phyloP scores from a whole-genome alignment of 2,888 invertebrate species.

The Xestia sexstrigata region DNA sequence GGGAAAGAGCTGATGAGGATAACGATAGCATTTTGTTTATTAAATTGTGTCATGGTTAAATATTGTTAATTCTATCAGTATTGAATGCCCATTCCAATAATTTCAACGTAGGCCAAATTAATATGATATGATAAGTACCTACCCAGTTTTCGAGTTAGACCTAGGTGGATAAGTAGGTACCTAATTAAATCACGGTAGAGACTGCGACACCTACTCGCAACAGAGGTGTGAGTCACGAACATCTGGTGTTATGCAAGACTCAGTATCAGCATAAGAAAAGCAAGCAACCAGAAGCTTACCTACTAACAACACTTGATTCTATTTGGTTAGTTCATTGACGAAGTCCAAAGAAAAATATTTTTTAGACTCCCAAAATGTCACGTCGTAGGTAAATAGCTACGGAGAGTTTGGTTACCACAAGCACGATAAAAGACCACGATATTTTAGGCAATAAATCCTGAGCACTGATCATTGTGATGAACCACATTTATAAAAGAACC shows the following conservation, averaged over 20 bases:
- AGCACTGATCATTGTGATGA: slow-evolving; percentile 46
- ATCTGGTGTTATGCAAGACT: slow-evolving; percentile 80
- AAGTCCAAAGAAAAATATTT: slow-evolving; percentile 1
- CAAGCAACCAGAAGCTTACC: slow-evolving; percentile 34
- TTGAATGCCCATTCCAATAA: background rate
- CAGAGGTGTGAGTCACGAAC: slow-evolving; percentile 80
- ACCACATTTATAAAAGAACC: slow-evolving; percentile 62
- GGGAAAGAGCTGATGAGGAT: slow-evolving; percentile 50
- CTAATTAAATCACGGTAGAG: slow-evolving; percentile 72
- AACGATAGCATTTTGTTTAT: slow-evolving; percentile 66
- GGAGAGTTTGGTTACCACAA: background rate
- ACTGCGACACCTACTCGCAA: slow-evolving; percentile 78
- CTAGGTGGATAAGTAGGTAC: slow-evolving; percentile 63
- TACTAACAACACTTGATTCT: slow-evolving; percentile 33
- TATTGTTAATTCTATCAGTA: slow-evolving; percentile 1
- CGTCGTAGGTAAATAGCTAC: slow-evolving; percentile 5
- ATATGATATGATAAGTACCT: background rate
- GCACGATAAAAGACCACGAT: slow-evolving; percentile 23
- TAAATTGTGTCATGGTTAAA: slow-evolving; percentile 18
- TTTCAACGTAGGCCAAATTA: slow-evolving; percentile 1
- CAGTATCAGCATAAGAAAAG: slow-evolving; percentile 52
- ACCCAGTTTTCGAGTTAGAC: slow-evolving; percentile 1
- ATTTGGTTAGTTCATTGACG: background rate
- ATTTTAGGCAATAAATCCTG: slow-evolving; percentile 45
- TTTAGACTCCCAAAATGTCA: slow-evolving; percentile 13